Conservation (phyloP, 2,888 invertebrate species). For the Alcis repandata region DNA sequence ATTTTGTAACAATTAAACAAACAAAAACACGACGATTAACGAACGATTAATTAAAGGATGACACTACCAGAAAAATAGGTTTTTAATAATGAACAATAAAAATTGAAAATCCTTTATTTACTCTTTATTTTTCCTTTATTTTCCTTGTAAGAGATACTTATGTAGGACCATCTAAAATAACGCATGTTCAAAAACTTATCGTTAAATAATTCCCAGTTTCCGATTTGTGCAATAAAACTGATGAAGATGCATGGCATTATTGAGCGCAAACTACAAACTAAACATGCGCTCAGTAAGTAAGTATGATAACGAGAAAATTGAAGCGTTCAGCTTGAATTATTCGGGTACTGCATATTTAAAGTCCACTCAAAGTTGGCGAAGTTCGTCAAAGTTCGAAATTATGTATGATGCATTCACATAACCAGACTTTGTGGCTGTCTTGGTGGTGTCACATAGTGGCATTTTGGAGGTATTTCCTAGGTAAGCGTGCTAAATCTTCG, state of each 20-base stretch:
- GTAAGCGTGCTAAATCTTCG: too few relatives aligned
- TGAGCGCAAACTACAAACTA: not conserved
- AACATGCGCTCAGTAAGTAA: slow-evolving; percentile 15
- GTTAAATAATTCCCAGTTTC: not conserved
- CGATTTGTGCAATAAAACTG: not conserved
- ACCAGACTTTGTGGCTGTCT: slow-evolving; percentile 23
- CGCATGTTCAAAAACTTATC: too few relatives aligned
- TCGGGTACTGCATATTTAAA: slow-evolving; percentile 79
- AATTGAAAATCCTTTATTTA: too few relatives aligned
- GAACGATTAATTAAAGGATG: too few relatives aligned
- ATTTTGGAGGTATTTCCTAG: not conserved
- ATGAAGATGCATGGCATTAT: not conserved
- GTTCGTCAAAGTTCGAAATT: slow-evolving; percentile 81
- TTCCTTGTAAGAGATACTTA: too few relatives aligned
- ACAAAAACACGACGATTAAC: too few relatives aligned
- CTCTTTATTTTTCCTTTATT: too few relatives aligned
- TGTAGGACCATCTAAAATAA: too few relatives aligned
- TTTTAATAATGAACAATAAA: too few relatives aligned
- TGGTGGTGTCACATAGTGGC: not conserved
- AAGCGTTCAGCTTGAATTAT: slow-evolving; percentile 31
- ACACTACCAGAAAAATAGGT: too few relatives aligned
- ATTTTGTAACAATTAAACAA: too few relatives aligned
- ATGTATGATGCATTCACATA: slow-evolving; percentile 56
- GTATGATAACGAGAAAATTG: slow-evolving; percentile 24
- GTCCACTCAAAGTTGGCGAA: slow-evolving; percentile 81